A percentile compares a stretch with the other conserved stretches of the same genome.
Conservation (phyloP, 2,113 vertebrate species). For the Fregetta grallaria region DNA sequence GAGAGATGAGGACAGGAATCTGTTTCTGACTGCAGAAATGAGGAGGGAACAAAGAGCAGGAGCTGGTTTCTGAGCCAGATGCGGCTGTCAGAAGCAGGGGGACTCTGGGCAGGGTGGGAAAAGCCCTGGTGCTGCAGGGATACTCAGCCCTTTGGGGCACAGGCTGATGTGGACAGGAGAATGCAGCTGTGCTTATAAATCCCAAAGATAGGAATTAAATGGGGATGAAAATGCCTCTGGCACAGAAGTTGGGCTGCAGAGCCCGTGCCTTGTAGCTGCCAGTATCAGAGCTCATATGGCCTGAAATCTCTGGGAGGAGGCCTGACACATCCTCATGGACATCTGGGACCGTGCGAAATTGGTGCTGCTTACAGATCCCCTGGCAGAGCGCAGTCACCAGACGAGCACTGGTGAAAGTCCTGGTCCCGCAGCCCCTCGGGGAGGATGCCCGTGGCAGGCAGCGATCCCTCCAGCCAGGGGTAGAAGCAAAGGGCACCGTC, state of each 20-base stretch:
- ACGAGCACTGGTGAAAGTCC: neutral
- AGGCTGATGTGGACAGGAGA: neutral
- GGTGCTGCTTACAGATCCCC: neutral
- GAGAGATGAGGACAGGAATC: neutral
- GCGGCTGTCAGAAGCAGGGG: neutral
- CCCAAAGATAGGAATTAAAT: neutral
- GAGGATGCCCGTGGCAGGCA: neutral
- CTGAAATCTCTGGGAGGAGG: neutral
- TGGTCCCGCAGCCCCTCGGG: neutral
- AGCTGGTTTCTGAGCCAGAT: neutral
- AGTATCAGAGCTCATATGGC: neutral
- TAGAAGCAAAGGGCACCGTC: neutral
- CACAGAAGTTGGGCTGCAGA: neutral
- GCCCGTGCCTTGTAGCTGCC: neutral
- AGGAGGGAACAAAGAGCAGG: neutral
- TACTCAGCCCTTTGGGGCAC: fast-evolving
- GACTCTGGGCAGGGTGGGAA: no score
- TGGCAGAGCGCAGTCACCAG: neutral
- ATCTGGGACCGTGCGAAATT: neutral
- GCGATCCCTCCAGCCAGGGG: neutral
- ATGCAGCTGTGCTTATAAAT: neutral
- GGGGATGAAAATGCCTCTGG: neutral
- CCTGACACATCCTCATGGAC: neutral
- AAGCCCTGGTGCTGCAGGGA: neutral
- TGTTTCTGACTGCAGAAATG: neutral